Evolutionary conservation across 2,113 vertebrate species (phyloP).

Genomic region (Sialia sialis): DNA sequence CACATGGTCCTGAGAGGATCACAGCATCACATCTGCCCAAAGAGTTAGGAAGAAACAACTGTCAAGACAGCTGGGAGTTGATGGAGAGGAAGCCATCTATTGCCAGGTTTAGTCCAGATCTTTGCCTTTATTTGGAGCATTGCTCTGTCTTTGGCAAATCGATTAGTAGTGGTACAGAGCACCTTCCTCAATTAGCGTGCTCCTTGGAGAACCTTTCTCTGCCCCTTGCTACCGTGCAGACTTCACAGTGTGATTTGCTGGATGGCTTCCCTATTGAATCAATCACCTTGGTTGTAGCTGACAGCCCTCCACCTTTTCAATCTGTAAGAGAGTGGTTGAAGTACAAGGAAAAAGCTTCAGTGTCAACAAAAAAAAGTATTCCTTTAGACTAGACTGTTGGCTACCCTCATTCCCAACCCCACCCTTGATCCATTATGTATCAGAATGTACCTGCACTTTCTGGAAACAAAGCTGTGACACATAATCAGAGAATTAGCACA

Average conservation of each 20-base stretch:
- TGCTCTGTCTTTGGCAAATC: not conserved
- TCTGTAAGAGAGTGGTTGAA: not conserved
- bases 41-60: not conserved
- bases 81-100: not conserved
- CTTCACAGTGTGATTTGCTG: not conserved
- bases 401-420: not conserved
- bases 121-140: not conserved
- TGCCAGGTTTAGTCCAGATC: not conserved
- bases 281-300: not conserved
- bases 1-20: not conserved
- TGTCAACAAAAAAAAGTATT: not conserved
- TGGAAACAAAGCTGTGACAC: not conserved
- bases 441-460: not conserved
- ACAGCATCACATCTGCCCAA: accelerated
- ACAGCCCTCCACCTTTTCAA: not conserved
- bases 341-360: not conserved
- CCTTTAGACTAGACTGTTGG: not conserved
- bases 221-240: not conserved
- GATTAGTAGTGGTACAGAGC: not conserved
- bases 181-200: not conserved
- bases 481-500: constrained; percentile 6
- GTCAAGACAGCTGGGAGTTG: not conserved
- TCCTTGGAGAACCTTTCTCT: not conserved
- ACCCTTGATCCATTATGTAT: not conserved
- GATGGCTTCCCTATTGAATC: not conserved